Evolutionary conservation across 2,797 vertebrate genomes (phyloP).

Genomic region (Diceros bicornis): DNA sequence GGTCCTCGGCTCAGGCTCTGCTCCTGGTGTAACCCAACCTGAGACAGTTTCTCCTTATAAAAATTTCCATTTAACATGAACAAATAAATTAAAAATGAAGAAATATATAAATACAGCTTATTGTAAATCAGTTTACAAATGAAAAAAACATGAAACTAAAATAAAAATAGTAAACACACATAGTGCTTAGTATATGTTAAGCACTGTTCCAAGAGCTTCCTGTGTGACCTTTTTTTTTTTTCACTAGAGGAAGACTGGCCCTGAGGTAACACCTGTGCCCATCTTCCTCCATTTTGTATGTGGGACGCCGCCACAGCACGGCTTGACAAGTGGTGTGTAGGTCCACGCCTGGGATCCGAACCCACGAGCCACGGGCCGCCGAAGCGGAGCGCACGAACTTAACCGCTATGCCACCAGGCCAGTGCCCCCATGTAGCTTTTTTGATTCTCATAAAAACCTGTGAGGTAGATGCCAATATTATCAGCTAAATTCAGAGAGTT

Average conservation of each 20-base stretch:
- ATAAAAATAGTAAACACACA: neutral
- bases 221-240: neutral
- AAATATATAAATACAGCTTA: neutral
- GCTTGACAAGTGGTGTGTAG: no score
- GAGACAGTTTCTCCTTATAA: neutral
- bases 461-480: neutral
- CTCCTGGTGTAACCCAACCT: neutral
- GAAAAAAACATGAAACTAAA: slow-evolving; percentile 9
- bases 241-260: no score
- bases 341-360: no score
- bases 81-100: slow-evolving; percentile 2
- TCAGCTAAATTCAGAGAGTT: neutral
- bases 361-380: no score
- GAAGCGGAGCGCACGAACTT: no score
- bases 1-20: neutral
- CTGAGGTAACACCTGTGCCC: no score
- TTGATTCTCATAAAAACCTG: neutral
- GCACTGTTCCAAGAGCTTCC: neutral
- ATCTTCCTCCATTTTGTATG: no score
- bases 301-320: no score
- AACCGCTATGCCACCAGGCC: no score
- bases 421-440: neutral
- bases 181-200: neutral
- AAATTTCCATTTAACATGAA: neutral
- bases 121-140: neutral